Percentiles rank a stretch among this genome's conserved stretches.
Conservation (phyloP, 2,888 invertebrate species). For the Pammene aurita region DNA sequence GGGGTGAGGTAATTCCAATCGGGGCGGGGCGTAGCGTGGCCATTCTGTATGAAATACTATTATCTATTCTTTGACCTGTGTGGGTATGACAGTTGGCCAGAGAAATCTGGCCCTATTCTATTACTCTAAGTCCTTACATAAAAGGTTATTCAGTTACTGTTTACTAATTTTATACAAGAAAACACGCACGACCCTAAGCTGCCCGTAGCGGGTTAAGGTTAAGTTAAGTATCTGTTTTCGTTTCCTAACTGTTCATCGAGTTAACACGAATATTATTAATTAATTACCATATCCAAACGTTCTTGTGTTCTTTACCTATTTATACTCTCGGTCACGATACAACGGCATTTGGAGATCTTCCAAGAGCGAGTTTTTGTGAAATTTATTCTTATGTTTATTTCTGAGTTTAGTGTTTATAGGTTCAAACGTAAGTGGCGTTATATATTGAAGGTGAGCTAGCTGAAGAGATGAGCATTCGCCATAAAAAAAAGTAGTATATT, state of each 20-base stretch:
- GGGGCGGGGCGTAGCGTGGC: no score
- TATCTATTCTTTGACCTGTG: no score
- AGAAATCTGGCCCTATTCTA: no score
- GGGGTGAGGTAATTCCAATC: no score
- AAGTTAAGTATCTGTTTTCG: slow-evolving; percentile 16
- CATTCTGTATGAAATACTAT: no score
- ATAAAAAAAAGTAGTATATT: no score
- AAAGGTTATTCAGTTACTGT: no score
- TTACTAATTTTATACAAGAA: background rate
- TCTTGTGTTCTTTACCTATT: slow-evolving; percentile 46
- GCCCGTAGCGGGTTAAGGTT: background rate
- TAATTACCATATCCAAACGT: slow-evolving; percentile 45
- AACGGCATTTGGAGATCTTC: slow-evolving; percentile 51
- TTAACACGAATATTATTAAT: slow-evolving; percentile 20
- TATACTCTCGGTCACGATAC: slow-evolving; percentile 49
- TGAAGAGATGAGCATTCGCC: no score
- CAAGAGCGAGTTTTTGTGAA: slow-evolving; percentile 53
- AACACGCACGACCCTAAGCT: background rate
- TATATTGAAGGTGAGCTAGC: slow-evolving; percentile 22
- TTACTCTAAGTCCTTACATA: no score
- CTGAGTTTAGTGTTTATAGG: slow-evolving; percentile 46
- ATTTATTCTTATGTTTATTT: slow-evolving; percentile 52
- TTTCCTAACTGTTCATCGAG: slow-evolving; percentile 27
- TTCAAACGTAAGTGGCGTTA: slow-evolving; percentile 44
- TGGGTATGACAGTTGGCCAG: no score